These are phyloP conservation scores for Nycticebus coucang DNA, from an alignment of 2,113 vertebrate species.

Conservation along the genomic window DNA sequence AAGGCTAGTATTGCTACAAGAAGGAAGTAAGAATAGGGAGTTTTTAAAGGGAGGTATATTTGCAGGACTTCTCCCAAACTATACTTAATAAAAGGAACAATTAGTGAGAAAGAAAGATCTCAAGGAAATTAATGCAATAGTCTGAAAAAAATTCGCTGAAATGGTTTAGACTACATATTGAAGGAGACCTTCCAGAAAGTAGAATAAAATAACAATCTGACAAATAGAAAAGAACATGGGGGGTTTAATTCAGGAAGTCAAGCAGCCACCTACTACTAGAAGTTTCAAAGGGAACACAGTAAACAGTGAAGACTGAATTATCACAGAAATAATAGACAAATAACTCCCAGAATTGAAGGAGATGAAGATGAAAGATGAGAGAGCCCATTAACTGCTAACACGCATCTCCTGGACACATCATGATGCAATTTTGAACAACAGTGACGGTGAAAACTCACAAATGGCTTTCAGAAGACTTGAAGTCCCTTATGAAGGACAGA, in stretches of 20 bases:
- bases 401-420: not conserved
- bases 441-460: not conserved
- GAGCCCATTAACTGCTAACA: not conserved
- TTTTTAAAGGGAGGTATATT: too few relatives aligned
- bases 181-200: not conserved
- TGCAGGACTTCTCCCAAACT: too few relatives aligned
- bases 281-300: not conserved
- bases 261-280: not conserved
- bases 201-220: not conserved
- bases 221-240: conserved; percentile 15
- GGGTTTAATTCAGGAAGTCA: not conserved
- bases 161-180: not conserved
- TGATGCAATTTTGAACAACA: not conserved
- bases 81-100: too few relatives aligned
- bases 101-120: too few relatives aligned
- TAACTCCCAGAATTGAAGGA: not conserved
- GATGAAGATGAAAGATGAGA: not conserved
- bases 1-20: too few relatives aligned
- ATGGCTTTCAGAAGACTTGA: not conserved
- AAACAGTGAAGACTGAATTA: not conserved
- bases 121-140: too few relatives aligned
- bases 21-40: too few relatives aligned
- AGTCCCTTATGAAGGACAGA: not conserved
- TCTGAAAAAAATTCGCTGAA: not conserved
- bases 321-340: conserved; percentile 18